Conservation (phyloP, 2,888 invertebrate species). For the Ceramica pisi region DNA sequence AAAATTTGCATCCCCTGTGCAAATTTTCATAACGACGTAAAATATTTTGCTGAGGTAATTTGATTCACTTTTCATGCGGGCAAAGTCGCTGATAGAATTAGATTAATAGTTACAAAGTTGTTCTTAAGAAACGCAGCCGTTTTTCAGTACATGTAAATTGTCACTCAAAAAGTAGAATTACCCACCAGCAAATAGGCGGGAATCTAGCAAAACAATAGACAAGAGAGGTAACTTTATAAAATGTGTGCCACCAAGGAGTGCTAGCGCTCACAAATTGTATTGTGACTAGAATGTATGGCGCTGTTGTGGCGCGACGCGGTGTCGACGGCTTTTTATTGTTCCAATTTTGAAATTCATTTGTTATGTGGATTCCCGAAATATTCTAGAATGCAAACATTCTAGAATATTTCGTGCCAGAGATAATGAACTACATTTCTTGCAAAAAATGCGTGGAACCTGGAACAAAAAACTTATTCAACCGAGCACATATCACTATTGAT, state of each 20-base stretch:
- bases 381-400: too few relatives aligned
- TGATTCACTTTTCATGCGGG: too few relatives aligned
- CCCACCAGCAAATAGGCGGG: slow-evolving; percentile 37
- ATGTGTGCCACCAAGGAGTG: slow-evolving; percentile 59
- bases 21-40: too few relatives aligned
- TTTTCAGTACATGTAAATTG: not conserved
- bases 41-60: too few relatives aligned
- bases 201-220: slow-evolving; percentile 56
- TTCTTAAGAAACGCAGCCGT: not conserved
- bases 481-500: not conserved
- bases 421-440: not conserved
- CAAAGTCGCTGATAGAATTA: too few relatives aligned
- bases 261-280: slow-evolving; percentile 64
- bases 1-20: too few relatives aligned
- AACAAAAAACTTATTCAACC: not conserved
- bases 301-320: slow-evolving; percentile 13
- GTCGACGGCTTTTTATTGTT: slow-evolving; percentile 37
- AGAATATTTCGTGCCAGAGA: not conserved
- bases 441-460: too few relatives aligned
- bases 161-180: not conserved
- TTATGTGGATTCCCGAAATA: slow-evolving; percentile 4
- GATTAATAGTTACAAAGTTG: not conserved
- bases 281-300: slow-evolving; percentile 60
- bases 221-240: slow-evolving; percentile 64
- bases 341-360: slow-evolving; percentile 44